Evolutionary conservation across 2,113 vertebrate species (phyloP).

Genomic region (Scalopus aquaticus): DNA sequence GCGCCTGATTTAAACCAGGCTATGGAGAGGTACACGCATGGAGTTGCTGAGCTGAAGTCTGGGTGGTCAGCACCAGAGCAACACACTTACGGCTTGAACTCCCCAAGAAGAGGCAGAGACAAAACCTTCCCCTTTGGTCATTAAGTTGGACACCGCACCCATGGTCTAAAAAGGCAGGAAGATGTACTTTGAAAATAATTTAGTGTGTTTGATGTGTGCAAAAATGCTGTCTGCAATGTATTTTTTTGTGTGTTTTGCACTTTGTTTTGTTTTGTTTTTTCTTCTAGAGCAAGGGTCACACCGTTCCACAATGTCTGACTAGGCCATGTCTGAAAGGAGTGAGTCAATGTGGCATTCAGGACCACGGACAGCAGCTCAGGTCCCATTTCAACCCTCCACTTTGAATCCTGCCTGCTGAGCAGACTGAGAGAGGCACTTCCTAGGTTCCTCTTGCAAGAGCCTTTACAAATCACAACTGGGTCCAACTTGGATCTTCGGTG

Average conservation of each 20-base stretch:
- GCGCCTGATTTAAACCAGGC: background rate
- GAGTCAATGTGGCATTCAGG: background rate
- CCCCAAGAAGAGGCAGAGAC: background rate
- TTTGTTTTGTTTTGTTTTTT: background rate
- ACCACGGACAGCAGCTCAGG: slow-evolving; percentile 1
- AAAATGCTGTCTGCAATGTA: background rate
- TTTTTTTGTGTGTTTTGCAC: background rate
- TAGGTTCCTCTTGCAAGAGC: background rate
- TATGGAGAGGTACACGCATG: background rate
- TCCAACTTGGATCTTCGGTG: background rate
- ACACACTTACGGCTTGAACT: background rate
- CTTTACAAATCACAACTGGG: background rate
- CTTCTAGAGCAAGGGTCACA: background rate
- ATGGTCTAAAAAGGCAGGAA: background rate
- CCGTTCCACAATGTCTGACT: background rate
- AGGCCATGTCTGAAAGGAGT: background rate
- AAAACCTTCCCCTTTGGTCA: background rate
- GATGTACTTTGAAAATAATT: background rate
- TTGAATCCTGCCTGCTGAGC: background rate
- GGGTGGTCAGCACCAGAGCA: background rate
- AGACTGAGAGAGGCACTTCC: background rate
- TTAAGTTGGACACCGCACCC: background rate
- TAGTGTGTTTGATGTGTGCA: background rate
- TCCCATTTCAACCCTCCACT: rapidly evolving
- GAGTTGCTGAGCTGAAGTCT: background rate